A percentile compares a stretch with the other conserved stretches of the same genome.
Evolutionary conservation across 2,888 invertebrate species (phyloP).

Genomic region (Sphinx pinastri): DNA sequence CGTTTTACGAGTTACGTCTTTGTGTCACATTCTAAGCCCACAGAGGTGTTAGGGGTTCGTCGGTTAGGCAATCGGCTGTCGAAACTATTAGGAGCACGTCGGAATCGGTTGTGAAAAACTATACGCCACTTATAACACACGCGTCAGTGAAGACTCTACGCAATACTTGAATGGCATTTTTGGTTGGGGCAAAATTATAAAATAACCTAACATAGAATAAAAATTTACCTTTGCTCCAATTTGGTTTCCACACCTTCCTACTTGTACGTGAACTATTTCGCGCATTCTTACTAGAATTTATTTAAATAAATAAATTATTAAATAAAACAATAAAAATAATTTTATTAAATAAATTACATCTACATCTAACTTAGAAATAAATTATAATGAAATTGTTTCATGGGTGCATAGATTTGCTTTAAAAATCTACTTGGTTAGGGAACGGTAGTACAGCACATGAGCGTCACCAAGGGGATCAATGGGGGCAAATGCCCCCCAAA

Average conservation of each 20-base stretch:
- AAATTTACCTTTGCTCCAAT: conserved; percentile 89
- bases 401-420: conserved; percentile 42
- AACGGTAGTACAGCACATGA: too few species aligned
- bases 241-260: conserved; percentile 84
- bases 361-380: conserved; percentile 60
- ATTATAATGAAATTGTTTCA: conserved; percentile 44
- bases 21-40: too few species aligned
- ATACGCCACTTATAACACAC: too few species aligned
- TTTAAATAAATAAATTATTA: conserved; percentile 50
- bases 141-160: too few species aligned
- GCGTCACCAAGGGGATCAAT: neutral
- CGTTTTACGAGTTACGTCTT: too few species aligned
- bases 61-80: too few species aligned
- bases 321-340: conserved; percentile 49
- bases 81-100: too few species aligned
- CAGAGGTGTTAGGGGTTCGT: too few species aligned
- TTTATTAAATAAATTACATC: conserved; percentile 46
- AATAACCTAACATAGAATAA: neutral
- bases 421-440: conserved; percentile 30
- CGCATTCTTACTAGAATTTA: conserved; percentile 85
- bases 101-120: too few species aligned
- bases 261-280: conserved; percentile 92
- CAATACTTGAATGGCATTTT: too few species aligned
- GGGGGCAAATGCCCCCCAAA: too few species aligned
- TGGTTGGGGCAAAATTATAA: neutral